Percentiles rank a stretch among this genome's conserved stretches.
Evolutionary conservation across 2,888 invertebrate genomes (phyloP).

Genomic region (Colletes collaris): DNA sequence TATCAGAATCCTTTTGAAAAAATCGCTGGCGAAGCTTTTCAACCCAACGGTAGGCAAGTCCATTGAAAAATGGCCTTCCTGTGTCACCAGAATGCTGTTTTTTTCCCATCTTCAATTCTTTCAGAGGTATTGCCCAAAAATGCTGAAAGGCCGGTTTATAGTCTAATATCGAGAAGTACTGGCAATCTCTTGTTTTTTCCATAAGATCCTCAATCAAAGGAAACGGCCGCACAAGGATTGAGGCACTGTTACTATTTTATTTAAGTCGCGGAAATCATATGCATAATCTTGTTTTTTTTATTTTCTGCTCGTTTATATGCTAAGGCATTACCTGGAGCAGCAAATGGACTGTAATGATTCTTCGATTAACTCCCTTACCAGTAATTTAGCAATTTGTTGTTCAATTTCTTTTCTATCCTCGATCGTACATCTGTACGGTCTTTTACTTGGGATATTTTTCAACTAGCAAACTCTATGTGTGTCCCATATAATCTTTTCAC

Average conservation of each 20-base stretch:
- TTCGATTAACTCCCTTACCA: slow-evolving; percentile 41
- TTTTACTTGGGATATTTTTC: slow-evolving; percentile 46
- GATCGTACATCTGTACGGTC: slow-evolving; percentile 37
- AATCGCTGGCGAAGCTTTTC: no score
- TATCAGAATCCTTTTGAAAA: no score
- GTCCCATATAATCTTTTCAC: slow-evolving; percentile 38
- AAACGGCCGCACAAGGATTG: no score
- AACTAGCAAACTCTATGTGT: slow-evolving; percentile 36
- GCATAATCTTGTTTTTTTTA: slow-evolving; percentile 62
- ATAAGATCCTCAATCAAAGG: no score
- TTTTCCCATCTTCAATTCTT: no score
- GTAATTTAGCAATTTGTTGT: slow-evolving; percentile 38
- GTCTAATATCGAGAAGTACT: no score
- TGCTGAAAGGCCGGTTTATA: no score
- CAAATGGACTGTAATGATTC: slow-evolving; percentile 55
- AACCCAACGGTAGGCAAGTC: no score
- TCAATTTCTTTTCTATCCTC: slow-evolving; percentile 51
- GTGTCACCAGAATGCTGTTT: no score
- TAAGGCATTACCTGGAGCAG: slow-evolving; percentile 56
- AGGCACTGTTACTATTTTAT: slow-evolving; percentile 62
- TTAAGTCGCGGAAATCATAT: slow-evolving; percentile 62
- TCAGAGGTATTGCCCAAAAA: no score
- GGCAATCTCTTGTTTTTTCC: no score
- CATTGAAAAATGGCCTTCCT: no score
- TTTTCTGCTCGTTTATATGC: slow-evolving; percentile 64